Conservation (phyloP, 2,888 invertebrate genomes). For the Diploptera punctata region DNA sequence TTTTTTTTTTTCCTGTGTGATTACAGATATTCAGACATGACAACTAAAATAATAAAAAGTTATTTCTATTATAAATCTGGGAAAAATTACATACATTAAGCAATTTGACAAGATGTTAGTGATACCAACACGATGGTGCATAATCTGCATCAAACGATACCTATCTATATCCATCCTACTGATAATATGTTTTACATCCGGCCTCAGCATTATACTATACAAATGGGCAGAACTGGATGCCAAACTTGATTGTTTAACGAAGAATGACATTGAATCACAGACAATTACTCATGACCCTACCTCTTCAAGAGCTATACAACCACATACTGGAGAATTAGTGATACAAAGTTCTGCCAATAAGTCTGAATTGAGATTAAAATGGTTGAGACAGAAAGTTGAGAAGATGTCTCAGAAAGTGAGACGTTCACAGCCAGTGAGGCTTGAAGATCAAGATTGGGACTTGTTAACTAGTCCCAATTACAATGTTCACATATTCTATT, state of each 20-base stretch:
- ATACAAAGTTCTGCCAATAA: slow-evolving; percentile 30
- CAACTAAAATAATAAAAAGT: no score
- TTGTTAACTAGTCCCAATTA: slow-evolving; percentile 49
- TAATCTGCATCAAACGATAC: slow-evolving; percentile 40
- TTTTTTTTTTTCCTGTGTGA: no score
- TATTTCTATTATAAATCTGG: no score
- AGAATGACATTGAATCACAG: not conserved
- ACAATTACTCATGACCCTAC: not conserved
- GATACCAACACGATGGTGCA: slow-evolving; percentile 41
- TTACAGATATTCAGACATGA: no score
- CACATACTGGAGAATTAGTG: slow-evolving; percentile 25
- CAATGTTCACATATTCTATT: slow-evolving; percentile 53
- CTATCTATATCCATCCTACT: slow-evolving; percentile 21
- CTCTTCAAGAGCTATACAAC: not conserved
- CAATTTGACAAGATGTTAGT: slow-evolving; percentile 14
- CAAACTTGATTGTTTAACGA: slow-evolving; percentile 33
- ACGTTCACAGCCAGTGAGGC: slow-evolving; percentile 44
- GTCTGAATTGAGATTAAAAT: slow-evolving; percentile 47
- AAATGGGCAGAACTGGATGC: slow-evolving; percentile 38
- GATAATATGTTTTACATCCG: slow-evolving; percentile 26
- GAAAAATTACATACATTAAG: no score
- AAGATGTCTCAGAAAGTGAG: slow-evolving; percentile 50
- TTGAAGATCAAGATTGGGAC: slow-evolving; percentile 47
- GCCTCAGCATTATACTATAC: slow-evolving; percentile 36
- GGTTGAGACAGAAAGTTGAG: slow-evolving; percentile 48